Base-by-base conservation (phyloP, 2,113 vertebrate genomes). In the Sisor rabdophorus region DNA sequence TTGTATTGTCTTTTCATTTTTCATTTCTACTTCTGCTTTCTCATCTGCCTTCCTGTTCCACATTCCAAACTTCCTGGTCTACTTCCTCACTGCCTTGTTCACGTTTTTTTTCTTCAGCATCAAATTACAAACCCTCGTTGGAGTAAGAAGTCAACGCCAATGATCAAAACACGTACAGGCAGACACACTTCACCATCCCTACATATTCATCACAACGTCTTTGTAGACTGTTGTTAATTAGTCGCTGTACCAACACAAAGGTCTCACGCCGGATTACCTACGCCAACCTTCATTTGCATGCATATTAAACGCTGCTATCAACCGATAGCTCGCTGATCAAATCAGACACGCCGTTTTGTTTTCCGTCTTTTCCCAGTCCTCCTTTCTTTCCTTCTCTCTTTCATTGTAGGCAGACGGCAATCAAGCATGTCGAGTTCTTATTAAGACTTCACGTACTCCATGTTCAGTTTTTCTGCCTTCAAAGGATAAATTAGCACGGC, bases 181-280 rank as follows among this genome's bases (percentile, higher is more conserved):
- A 52, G 22, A 24, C 67, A 53, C 67, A 50, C 24, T 69, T 69
- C 24, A 52, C 24, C n/a, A 9, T 87, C 83, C 91, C 93, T 92
- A 92, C 93, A 92, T 89, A 93, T 92, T 89, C 92, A 93, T 89
- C 89, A 81, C 84, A 86, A 89, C 88, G 82, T 89, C 91, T 91
- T 92, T 87, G 91, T 87, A 87, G 90, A 90, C 91, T 86, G 89
- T 84, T 86, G 89, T 88, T 90, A 91, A 93, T 94, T 91, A 91
- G 89, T 83, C 86, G 86, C 86, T 74, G 84, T 52, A 72, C 87
- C 88, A 88, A 89, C 88, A 89, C 88, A 86, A 91, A 90, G 89
- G 83, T 87, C 90, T 83, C 80, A 76, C 78, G 78, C 81, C 84
- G 84, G 90, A 87, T 87, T 81, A 88, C 84, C 82, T 36, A 67